Base-by-base conservation (phyloP, 30 jellyfish, hydroid and myxozoan species). In the Phacellophora camtschatica region DNA sequence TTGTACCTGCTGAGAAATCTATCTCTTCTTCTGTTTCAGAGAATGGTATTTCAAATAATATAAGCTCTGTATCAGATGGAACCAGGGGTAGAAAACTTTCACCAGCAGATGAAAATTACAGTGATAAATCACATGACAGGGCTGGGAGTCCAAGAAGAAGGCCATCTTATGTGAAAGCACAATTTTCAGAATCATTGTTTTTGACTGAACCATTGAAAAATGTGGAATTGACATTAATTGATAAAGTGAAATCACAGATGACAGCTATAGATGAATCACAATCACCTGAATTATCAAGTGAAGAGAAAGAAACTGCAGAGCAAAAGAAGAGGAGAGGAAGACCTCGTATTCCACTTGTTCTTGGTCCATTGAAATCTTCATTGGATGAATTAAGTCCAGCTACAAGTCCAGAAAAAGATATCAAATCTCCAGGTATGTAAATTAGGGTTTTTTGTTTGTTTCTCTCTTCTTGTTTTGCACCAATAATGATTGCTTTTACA, bases 141-240 rank as follows among this genome's bases (percentile, higher is more conserved):
- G 84, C 86, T 77, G 96, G 83, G 24, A 87, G 92, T 50, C 96
- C 96, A 39, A 69, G 96, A 27, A 58, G 98, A 45, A 81, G 98
- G 6, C 95, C 98, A 41, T 92, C 98, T 4, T 92, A 92, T 71
- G 54, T 84, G 19, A 85, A 80, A 31, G 98, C 98, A 9, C 97
- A 90, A 50, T 50, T 67, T 56, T 63, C 96, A 24, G 90, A 73
- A 20, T 34, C 82, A 24, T 46, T 84, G 36, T 84, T 84, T 41
- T 72, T 83, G 87, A 2, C 84, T 5, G 95, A 62, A 31, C 4
- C 81, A 72, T 22, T 45, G 48, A 50, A 30, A 48, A 33, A 43
- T 18, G 62, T 31, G n/a, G 15, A 41, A 53, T 6, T n/a, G 7
- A 75, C 31, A 9, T 5, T 24, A 33, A 20, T 22, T 18, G 54